A percentile compares a stretch with the other conserved stretches of the same genome.
Conservation (phyloP, 2,113 vertebrate genomes). For the Eublepharis macularius region DNA sequence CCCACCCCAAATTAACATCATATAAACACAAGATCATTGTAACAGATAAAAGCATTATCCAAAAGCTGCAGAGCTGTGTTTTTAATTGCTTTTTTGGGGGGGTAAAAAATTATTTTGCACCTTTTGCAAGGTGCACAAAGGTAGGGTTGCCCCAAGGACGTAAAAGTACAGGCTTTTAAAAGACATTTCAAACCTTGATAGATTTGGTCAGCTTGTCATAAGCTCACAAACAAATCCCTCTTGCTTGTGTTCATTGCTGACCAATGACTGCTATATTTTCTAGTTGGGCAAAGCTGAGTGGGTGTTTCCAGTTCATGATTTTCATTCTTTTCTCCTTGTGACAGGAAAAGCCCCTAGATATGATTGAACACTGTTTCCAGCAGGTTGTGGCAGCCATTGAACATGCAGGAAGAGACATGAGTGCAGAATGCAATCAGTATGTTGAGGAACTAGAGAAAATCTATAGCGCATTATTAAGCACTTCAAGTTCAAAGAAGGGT, state of each 20-base stretch:
- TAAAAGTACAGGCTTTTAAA: background rate
- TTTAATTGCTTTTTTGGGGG: too few relatives aligned
- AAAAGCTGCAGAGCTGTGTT: too few relatives aligned
- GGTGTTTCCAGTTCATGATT: background rate
- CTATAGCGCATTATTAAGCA: constrained; percentile 74
- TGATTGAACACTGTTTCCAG: constrained; percentile 82
- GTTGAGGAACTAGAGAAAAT: constrained; percentile 77
- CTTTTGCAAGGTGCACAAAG: too few relatives aligned
- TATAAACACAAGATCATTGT: too few relatives aligned
- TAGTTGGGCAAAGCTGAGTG: background rate
- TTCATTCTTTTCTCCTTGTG: background rate
- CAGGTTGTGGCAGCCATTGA: constrained; percentile 81
- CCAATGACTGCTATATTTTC: background rate
- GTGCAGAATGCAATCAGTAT: constrained; percentile 50
- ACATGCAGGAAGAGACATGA: constrained; percentile 59
- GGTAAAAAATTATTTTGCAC: too few relatives aligned
- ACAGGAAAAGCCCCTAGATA: constrained; percentile 75
- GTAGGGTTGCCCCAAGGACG: background rate
- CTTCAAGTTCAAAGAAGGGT: constrained; percentile 63
- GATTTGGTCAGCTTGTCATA: background rate
- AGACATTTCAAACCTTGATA: background rate
- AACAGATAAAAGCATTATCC: too few relatives aligned
- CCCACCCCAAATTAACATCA: too few relatives aligned
- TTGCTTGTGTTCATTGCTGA: background rate
- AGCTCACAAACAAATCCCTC: background rate